A percentile compares a stretch with the other conserved stretches of the same genome.
These are phyloP conservation scores for Stratiomys singularior DNA, from an alignment of 2,888 invertebrate genomes.

Conservation along the genomic window DNA sequence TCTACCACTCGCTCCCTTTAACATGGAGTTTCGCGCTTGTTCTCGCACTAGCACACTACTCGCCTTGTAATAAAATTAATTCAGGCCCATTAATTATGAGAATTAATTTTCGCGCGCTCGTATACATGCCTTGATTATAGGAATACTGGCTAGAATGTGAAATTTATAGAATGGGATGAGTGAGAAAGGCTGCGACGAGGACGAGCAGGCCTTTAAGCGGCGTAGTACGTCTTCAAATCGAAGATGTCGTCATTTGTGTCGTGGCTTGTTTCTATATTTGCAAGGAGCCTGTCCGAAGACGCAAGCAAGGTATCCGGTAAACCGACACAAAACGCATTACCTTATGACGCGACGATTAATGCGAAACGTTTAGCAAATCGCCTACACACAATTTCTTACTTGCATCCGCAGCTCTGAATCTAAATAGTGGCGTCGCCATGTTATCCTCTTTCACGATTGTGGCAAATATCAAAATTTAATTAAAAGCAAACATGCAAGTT, in stretches of 20 bases:
- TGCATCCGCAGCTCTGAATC: no score
- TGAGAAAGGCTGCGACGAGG: not conserved
- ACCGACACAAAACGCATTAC: constrained; percentile 21
- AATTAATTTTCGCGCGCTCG: constrained; percentile 52
- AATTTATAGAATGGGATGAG: constrained; percentile 1
- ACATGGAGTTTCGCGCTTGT: constrained; percentile 35
- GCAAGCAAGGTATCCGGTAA: not conserved
- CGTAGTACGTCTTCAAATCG: constrained; percentile 39
- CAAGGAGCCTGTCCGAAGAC: constrained; percentile 21
- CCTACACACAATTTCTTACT: constrained; percentile 16
- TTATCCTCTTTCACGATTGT: not conserved
- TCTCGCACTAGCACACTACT: constrained; percentile 39
- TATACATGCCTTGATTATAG: constrained; percentile 47
- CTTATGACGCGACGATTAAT: constrained; percentile 35
- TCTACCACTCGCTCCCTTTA: not conserved
- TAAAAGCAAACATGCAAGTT: constrained; percentile 20
- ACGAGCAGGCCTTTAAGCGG: constrained; percentile 8
- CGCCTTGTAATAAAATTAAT: constrained; percentile 51
- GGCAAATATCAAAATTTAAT: constrained; percentile 33
- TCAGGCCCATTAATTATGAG: constrained; percentile 51
- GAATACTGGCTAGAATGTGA: constrained; percentile 13
- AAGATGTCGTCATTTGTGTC: constrained; percentile 34
- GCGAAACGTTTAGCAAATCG: constrained; percentile 25
- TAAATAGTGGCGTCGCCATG: constrained; percentile 9
- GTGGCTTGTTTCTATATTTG: constrained; percentile 24